Percentiles rank a stretch among this genome's conserved stretches.
phyloP scores from a whole-genome alignment of 2,113 vertebrate species.

The Pavo muticus region DNA sequence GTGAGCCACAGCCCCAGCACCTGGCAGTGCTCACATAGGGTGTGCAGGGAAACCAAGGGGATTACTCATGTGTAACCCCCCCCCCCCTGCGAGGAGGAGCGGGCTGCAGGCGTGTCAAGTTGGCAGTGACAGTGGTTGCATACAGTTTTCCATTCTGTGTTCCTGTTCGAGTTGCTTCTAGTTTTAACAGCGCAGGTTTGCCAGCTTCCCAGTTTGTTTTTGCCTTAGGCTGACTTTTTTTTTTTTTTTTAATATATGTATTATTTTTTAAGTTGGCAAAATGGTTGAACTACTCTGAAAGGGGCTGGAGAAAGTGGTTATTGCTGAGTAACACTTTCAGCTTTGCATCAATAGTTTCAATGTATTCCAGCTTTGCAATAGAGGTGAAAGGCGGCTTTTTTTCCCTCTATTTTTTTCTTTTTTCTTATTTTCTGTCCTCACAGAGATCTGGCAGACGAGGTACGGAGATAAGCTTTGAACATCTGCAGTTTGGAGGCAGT shows the following conservation, averaged over 20 bases:
- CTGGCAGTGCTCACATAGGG: background rate
- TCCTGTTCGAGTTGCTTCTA: background rate
- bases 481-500: background rate
- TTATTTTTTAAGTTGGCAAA: background rate
- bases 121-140: background rate
- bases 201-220: background rate
- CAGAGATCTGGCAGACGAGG: background rate
- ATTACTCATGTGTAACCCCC: background rate
- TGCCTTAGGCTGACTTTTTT: background rate
- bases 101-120: background rate
- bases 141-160: background rate
- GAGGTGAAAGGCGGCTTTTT: background rate
- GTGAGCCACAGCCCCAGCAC: background rate
- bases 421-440: background rate
- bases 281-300: background rate
- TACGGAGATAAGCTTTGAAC: constrained; percentile 14
- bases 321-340: background rate
- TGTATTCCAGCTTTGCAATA: background rate
- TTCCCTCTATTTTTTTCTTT: no score
- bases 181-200: background rate
- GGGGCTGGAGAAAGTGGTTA: background rate
- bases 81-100: background rate
- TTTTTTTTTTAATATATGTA: background rate
- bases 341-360: background rate
- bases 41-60: background rate